Evolutionary conservation across 2,888 invertebrate species (phyloP).

Genomic region (Bembecia ichneumoniformis): DNA sequence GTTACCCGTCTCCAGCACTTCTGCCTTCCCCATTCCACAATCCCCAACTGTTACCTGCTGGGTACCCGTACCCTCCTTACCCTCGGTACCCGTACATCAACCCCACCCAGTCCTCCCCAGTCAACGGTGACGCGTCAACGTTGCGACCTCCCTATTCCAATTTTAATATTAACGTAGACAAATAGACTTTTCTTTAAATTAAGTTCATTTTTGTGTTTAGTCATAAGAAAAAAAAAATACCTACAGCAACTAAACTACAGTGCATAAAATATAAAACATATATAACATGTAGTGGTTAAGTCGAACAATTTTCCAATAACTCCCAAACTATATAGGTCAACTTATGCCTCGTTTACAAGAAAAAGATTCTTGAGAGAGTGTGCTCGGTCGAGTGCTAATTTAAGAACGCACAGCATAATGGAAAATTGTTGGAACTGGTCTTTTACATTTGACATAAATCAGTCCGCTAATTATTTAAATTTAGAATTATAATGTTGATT

Average conservation of each 20-base stretch:
- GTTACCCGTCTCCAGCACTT: constrained; percentile 72
- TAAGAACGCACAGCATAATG: no score
- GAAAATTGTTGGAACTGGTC: no score
- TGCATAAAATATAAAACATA: not conserved
- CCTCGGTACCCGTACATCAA: constrained; percentile 70
- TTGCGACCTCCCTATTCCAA: constrained; percentile 65
- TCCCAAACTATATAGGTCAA: no score
- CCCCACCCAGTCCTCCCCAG: constrained; percentile 60
- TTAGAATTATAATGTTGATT: no score
- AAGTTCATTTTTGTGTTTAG: constrained; percentile 4
- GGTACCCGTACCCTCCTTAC: constrained; percentile 72
- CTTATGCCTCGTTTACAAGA: no score
- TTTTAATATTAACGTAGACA: constrained; percentile 61
- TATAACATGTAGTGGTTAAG: no score
- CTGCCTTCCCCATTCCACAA: constrained; percentile 70
- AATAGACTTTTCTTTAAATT: constrained; percentile 26
- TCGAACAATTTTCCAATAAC: no score
- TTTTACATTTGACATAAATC: no score
- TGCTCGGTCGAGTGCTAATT: no score
- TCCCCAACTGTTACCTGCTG: constrained; percentile 72
- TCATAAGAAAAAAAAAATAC: constrained; percentile 17
- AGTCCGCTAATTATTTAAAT: no score
- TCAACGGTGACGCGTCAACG: constrained; percentile 47
- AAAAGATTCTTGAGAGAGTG: no score
- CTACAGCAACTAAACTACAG: constrained; percentile 15